Conservation (phyloP, 1,140 invertebrate species). For the Ooceraea biroi region DNA sequence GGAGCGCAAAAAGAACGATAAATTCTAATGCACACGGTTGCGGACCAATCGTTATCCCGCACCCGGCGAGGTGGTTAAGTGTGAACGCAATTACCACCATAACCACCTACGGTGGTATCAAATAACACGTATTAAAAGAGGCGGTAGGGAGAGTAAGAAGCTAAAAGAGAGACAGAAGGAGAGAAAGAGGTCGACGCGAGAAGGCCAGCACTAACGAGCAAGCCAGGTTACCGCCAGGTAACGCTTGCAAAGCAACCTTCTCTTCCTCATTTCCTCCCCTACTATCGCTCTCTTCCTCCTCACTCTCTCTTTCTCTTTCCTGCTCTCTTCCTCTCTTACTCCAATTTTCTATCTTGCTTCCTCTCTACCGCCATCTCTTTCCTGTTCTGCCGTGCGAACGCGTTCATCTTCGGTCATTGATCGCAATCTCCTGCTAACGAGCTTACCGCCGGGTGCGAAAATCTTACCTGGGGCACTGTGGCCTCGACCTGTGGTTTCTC, state of each 20-base stretch:
- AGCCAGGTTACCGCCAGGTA: conserved; percentile 59
- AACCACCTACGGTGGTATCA: conserved; percentile 83
- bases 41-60: conserved; percentile 75
- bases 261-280: conserved; percentile 53
- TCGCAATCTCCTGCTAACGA: conserved; percentile 84
- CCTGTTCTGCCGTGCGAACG: conserved; percentile 77
- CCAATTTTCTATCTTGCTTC: conserved; percentile 22
- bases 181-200: conserved; percentile 35
- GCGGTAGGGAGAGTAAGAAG: conserved; percentile 24
- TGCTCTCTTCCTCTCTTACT: conserved; percentile 1
- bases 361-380: conserved; percentile 41
- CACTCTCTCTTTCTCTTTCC: conserved; percentile 20
- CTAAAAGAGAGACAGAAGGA: conserved; percentile 36
- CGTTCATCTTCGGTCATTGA: conserved; percentile 85
- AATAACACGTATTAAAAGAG: conserved; percentile 82
- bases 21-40: conserved; percentile 31
- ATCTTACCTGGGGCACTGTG: conserved; percentile 76
- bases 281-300: neutral
- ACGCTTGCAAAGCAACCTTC: conserved; percentile 76
- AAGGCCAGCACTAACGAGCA: conserved; percentile 81
- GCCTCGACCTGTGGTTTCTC: conserved; percentile 58
- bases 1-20: conserved; percentile 43
- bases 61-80: conserved; percentile 78
- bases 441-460: conserved; percentile 83
- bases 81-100: conserved; percentile 84